Evolutionary conservation across 1,140 invertebrate genomes (phyloP).

Genomic region (Aphaenogaster rudis): DNA sequence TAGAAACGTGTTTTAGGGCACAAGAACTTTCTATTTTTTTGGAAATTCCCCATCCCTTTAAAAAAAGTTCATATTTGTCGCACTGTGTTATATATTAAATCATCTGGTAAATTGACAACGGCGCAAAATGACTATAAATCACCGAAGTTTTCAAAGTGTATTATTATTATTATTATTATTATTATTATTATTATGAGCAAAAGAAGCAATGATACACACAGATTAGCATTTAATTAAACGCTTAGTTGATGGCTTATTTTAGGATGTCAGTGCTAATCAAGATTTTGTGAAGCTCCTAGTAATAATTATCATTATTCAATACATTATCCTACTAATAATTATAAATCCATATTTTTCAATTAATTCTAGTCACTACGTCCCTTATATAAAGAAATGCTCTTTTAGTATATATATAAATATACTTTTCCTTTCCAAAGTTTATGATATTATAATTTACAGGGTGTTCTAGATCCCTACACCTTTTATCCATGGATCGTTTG

Average conservation of each 20-base stretch:
- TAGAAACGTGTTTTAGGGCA: no score
- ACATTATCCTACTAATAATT: conserved; percentile 47
- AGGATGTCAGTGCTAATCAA: conserved; percentile 35
- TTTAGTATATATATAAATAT: conserved; percentile 19
- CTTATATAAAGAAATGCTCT: conserved; percentile 3
- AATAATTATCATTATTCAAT: conserved; percentile 47
- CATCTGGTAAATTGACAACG: conserved; percentile 1
- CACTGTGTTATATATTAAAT: neutral
- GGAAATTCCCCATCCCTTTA: no score
- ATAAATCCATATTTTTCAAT: conserved; percentile 46
- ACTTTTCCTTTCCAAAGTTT: conserved; percentile 22
- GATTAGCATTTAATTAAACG: conserved; percentile 53
- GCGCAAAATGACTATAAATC: conserved; percentile 30
- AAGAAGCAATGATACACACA: conserved; percentile 20
- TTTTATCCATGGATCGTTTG: conserved; percentile 10
- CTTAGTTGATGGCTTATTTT: conserved; percentile 47
- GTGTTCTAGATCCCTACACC: neutral
- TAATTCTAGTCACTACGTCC: conserved; percentile 29
- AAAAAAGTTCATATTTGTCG: no score
- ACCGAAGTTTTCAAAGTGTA: conserved; percentile 20
- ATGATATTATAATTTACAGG: conserved; percentile 14
- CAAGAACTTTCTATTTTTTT: no score
- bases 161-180: conserved; percentile 33
- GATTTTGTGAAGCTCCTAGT: conserved; percentile 53
- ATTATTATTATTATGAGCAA: conserved; percentile 6